A percentile compares a stretch with the other conserved stretches of the same genome.
Evolutionary conservation across 2,113 vertebrate genomes (phyloP).

Genomic region (Tupaia tana): DNA sequence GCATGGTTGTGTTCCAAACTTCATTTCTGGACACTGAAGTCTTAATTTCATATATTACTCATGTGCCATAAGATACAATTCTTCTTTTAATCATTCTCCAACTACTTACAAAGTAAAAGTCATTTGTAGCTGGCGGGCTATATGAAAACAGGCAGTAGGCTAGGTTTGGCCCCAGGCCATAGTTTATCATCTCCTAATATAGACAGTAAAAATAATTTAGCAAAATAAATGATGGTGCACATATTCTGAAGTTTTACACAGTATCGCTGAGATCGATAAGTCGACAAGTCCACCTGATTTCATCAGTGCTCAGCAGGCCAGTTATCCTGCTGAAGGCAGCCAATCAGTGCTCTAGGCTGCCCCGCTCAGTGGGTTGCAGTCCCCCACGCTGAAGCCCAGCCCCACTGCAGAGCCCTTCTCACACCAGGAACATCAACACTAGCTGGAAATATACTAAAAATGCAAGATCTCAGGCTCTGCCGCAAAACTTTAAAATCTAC

Average conservation of each 20-base stretch:
- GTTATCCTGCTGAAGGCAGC: not conserved
- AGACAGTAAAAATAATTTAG: not conserved
- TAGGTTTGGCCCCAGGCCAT: not conserved
- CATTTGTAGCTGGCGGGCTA: not conserved
- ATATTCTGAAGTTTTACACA: not conserved
- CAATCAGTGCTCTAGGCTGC: not conserved
- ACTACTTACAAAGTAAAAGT: not conserved
- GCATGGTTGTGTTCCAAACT: not conserved
- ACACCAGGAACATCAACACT: not conserved
- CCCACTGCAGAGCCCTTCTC: no score
- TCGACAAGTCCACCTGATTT: not conserved
- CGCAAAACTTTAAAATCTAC: not conserved
- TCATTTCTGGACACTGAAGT: constrained; percentile 47
- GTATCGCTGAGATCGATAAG: not conserved
- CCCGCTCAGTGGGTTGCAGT: not conserved
- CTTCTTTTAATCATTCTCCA: constrained; percentile 26
- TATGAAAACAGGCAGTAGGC: not conserved
- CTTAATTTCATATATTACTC: not conserved
- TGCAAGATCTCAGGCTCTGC: not conserved
- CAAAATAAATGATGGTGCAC: not conserved
- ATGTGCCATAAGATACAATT: not conserved
- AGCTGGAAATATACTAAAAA: not conserved
- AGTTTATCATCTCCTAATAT: not conserved
- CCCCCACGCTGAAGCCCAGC: not conserved
- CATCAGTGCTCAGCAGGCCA: not conserved